Base-by-base conservation (phyloP, 23 tunicate species). In the Aplidium turbinatum region DNA sequence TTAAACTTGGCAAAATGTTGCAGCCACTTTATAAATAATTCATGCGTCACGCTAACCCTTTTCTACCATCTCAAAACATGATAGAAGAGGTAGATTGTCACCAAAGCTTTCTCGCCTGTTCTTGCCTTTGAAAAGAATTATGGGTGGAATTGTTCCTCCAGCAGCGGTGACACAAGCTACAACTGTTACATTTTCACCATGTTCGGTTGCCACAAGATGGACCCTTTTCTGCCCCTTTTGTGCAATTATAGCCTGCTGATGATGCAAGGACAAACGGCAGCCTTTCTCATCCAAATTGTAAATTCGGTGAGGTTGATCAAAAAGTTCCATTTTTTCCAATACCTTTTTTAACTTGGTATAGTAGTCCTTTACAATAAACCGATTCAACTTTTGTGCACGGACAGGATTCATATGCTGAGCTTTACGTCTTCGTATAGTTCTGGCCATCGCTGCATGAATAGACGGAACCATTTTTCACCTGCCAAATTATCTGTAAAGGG, bases 331-430 rank as follows among this genome's bases (percentile, higher is more conserved):
- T 54, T 54, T n/a, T 54, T 54, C 60, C 22, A 54, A 54, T 54
- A n/a, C 22, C 4, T 54, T 6, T 54, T 54, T 13, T 6, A 54
- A 25, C 60, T 54, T 54, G 6, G 60, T 18, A 54, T 18, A 54
- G 21, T 54, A n/a, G 23, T 54, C 60, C 22, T 6, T 54, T n/a
- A 11, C 60, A 54, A 54, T 54, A 54, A 16, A n/a, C 22, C 23
- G 22, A 54, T 54, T 54, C 21, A 54, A 54, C n/a, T 54, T n/a
- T 54, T 54, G 60, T 54, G 60, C 60, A 11, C 60, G 23, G n/a
- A 25, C 60, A 18, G 60, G 60, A 54, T 54, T 54, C 60, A 54
- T 54, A 54, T n/a, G n/a, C n/a, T 54, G 60, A 54, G 60, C 60
- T 54, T 54, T 54, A 5, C 23, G 60, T 25, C 60, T 5, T 16